Evolutionary conservation across 2,888 invertebrate genomes (phyloP).

Genomic region (Ophraella communa): DNA sequence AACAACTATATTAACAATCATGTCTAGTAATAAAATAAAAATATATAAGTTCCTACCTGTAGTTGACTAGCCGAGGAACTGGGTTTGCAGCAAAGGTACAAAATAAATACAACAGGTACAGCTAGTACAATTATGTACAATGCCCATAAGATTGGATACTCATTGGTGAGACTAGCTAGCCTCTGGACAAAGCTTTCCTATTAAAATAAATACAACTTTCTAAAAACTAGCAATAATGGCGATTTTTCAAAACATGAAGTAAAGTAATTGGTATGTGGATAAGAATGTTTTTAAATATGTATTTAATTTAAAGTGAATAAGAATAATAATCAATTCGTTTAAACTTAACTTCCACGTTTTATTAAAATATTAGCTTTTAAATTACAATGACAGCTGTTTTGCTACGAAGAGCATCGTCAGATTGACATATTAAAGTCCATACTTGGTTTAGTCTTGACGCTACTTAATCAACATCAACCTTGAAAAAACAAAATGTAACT

Average conservation of each 20-base stretch:
- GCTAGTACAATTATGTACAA: slow-evolving; percentile 81
- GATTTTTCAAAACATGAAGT: not conserved
- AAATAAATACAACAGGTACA: slow-evolving; percentile 77
- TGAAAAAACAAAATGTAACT: too few species aligned
- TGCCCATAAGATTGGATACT: slow-evolving; percentile 91
- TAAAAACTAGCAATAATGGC: slow-evolving; percentile 2
- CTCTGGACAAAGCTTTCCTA: slow-evolving; percentile 83
- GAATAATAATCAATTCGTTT: too few species aligned
- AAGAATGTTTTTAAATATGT: not conserved
- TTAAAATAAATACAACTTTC: slow-evolving; percentile 48
- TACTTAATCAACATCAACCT: too few species aligned
- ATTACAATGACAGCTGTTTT: too few species aligned
- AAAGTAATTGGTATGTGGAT: not conserved
- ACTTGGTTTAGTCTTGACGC: too few species aligned
- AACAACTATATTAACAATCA: too few species aligned
- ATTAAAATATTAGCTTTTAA: too few species aligned
- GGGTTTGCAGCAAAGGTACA: slow-evolving; percentile 81
- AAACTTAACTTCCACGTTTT: too few species aligned
- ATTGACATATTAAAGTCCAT: too few species aligned
- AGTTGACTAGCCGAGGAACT: slow-evolving; percentile 45
- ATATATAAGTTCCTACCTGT: slow-evolving; percentile 11
- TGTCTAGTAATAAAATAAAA: too few species aligned
- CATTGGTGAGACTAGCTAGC: slow-evolving; percentile 77
- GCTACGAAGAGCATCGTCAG: too few species aligned
- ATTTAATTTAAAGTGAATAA: too few species aligned